Base-by-base conservation (phyloP, 2,113 vertebrate species). In the Erpornis zantholeuca region DNA sequence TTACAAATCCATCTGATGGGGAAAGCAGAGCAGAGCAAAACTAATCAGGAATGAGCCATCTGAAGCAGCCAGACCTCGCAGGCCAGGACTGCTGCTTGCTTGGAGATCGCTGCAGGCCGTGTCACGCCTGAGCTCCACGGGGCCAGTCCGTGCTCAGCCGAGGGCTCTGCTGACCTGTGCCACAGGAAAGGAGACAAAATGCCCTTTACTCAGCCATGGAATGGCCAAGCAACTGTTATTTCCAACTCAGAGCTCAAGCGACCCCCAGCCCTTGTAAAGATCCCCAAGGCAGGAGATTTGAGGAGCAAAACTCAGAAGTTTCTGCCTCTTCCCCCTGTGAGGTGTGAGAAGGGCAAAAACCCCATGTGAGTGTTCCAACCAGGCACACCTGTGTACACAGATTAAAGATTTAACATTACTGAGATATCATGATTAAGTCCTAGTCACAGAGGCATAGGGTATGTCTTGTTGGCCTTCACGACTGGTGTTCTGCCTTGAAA, bases 221-320 rank as follows among this genome's bases (percentile, higher is more conserved):
- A 72, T 1, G 42, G 8, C 31, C 2, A 2, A 49, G 17, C 15
- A 77, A 21, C 6, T 13, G 2, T 15, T 49, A 1, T 0, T n/a
- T 49, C 36, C 25, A 49, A 5, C 29, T 70, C 38, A 38, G 52
- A 75, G 25, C 20, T n/a, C 7, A 19, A 59, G 59, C 24, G 27
- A 54, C 4, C 17, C 8, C 20, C 5, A 59, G 47, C 8, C 38
- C 25, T 42, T 14, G 3, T 29, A 31, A 42, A 88, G 25, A 18
- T 7, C 19, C 12, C 8, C 9, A 5, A 9, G 40, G 15, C 2
- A 44, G 27, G 72, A 68, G 69, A 53, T 36, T 66, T n/a, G 44
- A 60, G 22, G 44, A 42, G 11, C 4, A 0, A 23, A 33, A 23
- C 15, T 11, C n/a, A 33, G 23, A 57, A 44, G 22, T 35, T 83